Conservation (phyloP, 2,888 invertebrate species). For the Isoperla grammatica region DNA sequence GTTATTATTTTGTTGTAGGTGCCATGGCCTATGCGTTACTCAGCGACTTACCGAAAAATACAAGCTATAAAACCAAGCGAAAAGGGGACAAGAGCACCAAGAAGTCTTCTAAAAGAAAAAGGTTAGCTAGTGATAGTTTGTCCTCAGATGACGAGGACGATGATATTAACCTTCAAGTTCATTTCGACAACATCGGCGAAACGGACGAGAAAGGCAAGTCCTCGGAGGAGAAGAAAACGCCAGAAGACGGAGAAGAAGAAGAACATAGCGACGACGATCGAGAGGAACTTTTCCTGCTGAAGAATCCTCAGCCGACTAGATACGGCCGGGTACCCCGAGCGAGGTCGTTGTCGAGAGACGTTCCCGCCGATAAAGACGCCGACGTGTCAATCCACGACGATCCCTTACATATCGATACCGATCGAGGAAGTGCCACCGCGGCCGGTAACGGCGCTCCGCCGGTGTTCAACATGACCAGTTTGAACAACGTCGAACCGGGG, state of each 20-base stretch:
- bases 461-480: not conserved
- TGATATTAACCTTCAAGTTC: not conserved
- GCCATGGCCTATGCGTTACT: too few species aligned
- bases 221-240: not conserved
- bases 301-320: not conserved
- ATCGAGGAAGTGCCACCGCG: too few species aligned
- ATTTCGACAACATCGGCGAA: not conserved
- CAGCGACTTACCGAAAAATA: too few species aligned
- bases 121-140: not conserved
- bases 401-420: too few species aligned
- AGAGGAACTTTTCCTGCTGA: slow-evolving; percentile 2
- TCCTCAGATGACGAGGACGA: not conserved
- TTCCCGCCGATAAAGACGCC: not conserved
- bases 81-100: not conserved
- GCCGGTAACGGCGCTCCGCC: too few species aligned
- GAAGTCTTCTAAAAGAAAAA: not conserved
- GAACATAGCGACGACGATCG: not conserved
- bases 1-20: too few species aligned
- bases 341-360: not conserved
- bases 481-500: slow-evolving; percentile 25
- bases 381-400: too few species aligned
- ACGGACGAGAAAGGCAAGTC: not conserved
- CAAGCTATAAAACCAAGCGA: too few species aligned
- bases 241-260: not conserved
- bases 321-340: slow-evolving; percentile 4